Evolutionary conservation across 2,113 vertebrate species (phyloP).

Genomic region (Rhinoderma darwinii): DNA sequence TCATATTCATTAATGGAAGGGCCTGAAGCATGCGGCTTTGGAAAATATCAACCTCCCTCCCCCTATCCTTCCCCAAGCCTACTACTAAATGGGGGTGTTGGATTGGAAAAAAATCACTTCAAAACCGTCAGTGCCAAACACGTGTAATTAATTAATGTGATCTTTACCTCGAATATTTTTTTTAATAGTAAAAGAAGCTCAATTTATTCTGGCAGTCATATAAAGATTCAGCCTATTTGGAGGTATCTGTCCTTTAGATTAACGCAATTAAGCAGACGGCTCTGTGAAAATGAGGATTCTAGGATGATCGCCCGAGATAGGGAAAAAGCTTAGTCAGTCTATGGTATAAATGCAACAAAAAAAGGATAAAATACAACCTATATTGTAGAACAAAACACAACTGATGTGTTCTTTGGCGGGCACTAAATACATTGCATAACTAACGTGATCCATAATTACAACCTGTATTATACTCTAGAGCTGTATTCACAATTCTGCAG

Average conservation of each 20-base stretch:
- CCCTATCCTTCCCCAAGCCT: background rate
- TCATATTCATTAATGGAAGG: constrained; percentile 49
- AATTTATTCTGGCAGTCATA: background rate
- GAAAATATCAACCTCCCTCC: constrained; percentile 20
- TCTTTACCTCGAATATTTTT: constrained; percentile 8
- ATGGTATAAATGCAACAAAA: background rate
- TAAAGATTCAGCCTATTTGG: background rate
- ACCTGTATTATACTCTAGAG: background rate
- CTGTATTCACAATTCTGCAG: background rate
- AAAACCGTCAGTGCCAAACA: constrained; percentile 27
- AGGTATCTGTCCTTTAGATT: background rate
- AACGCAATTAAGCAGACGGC: background rate
- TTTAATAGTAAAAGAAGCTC: background rate
- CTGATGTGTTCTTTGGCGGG: too few species aligned
- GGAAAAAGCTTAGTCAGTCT: background rate
- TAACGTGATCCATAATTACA: background rate
- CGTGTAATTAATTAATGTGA: constrained; percentile 38
- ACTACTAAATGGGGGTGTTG: constrained; percentile 6
- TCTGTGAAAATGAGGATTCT: background rate
- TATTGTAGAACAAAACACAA: background rate
- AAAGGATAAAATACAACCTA: background rate
- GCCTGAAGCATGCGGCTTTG: constrained; percentile 10
- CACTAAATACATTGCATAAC: background rate
- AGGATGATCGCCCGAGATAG: background rate
- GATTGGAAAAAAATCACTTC: constrained; percentile 7